Conservation (phyloP, 2,113 vertebrate species). For the Hydropotes inermis region DNA sequence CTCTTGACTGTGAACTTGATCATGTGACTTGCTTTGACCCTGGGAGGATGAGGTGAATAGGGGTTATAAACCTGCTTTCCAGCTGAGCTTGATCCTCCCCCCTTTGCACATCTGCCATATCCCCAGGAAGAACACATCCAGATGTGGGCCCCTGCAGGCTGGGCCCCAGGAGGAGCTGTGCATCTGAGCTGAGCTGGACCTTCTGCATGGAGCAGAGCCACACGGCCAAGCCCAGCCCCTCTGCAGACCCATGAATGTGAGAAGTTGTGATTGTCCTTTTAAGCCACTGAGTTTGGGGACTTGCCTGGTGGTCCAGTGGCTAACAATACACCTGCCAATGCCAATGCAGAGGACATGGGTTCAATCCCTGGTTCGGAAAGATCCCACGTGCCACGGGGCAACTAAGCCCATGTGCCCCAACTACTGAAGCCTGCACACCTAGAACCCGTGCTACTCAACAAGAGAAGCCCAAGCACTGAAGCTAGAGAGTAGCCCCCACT, state of each 20-base stretch:
- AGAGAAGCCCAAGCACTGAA: background rate
- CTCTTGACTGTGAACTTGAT: background rate
- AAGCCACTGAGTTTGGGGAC: background rate
- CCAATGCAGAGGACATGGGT: background rate
- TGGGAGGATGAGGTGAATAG: background rate
- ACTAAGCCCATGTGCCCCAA: background rate
- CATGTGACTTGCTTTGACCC: background rate
- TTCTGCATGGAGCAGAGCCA: background rate
- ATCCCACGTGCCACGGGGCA: background rate
- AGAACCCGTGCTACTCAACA: accelerated
- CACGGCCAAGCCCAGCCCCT: too few relatives aligned
- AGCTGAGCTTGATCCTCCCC: background rate
- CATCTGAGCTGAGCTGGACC: background rate
- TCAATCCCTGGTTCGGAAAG: background rate
- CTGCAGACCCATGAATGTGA: accelerated
- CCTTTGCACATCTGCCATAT: too few relatives aligned
- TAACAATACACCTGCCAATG: background rate
- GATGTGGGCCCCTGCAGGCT: background rate
- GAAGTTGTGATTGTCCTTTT: accelerated
- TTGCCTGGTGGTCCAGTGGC: background rate
- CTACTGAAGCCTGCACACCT: background rate
- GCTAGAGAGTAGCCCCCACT: background rate
- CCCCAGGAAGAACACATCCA: background rate
- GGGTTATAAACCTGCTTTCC: background rate
- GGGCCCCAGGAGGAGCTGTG: background rate